phyloP scores from a whole-genome alignment of 2,113 vertebrate species.

The Drymodes brunneopygia region DNA sequence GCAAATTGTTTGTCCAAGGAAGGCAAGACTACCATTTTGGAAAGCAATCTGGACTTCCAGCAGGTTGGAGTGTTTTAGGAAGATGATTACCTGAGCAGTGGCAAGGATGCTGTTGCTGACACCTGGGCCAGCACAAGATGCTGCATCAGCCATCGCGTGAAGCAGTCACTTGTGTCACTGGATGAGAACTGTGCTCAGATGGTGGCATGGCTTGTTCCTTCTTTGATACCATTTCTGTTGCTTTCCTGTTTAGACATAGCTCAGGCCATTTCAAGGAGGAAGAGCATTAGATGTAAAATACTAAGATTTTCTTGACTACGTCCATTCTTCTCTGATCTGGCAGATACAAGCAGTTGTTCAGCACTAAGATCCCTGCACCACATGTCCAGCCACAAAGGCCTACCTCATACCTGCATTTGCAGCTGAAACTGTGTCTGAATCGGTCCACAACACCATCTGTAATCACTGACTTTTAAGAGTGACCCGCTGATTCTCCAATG shows the following conservation, averaged over 20 bases:
- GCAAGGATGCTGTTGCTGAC: background rate
- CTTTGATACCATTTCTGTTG: background rate
- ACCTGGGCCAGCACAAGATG: background rate
- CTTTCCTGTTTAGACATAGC: background rate
- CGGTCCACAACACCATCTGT: background rate
- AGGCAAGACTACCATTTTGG: background rate
- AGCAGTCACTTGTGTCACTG: background rate
- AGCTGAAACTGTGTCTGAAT: background rate
- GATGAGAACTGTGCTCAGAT: background rate
- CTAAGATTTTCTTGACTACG: background rate
- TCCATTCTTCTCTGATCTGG: background rate
- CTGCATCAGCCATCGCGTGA: background rate
- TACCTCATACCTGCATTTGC: background rate
- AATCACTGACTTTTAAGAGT: background rate
- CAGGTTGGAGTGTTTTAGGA: background rate
- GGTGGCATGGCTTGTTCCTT: background rate
- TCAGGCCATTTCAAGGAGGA: background rate
- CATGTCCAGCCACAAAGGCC: background rate
- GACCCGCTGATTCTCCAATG: background rate
- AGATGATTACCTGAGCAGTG: background rate
- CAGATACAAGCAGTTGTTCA: background rate
- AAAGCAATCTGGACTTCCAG: background rate
- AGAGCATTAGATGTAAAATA: background rate
- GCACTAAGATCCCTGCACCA: background rate
- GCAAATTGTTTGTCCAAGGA: accelerated